Evolutionary conservation across 2,113 vertebrate genomes (phyloP), one percentile per base, ranked within the genome.

Genomic region (Pangasianodon hypophthalmus): DNA sequence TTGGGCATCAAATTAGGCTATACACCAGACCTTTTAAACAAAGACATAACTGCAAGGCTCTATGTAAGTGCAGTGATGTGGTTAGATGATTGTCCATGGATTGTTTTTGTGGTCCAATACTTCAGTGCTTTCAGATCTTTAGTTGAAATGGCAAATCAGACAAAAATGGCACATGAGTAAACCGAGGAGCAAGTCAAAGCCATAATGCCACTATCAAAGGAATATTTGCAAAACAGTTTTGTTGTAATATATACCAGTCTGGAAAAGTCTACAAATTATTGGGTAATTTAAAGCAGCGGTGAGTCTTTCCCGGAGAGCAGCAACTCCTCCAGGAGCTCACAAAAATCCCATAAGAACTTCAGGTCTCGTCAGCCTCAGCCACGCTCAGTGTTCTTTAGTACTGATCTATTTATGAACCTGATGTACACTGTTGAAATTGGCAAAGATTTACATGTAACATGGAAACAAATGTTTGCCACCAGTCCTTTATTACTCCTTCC

Each of bases 281-380:
- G 54, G 0, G 54, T n/a, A 44, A 69, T 85, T 67, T 85, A 85
- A 85, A 85, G 44, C 83, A 64, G 83, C 1, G 29, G 84, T 32
- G 60, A 69, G 62, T 67, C 13, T 67, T n/a, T 18, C 24, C 26
- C 5, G 10, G 62, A 85, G 58, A 32, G 26, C 62, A 24, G 16
- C 19, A 84, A 24, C 32, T 44, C 21, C 10, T 58, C 54, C 32
- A 58, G 50, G 29, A 37, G 37, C 16, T 37, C 50, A 37, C 13
- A 32, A 4, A n/a, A 37, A 58, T 41, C 73, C 19, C 19, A 44
- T 46, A 44, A 84, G 32, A 48, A 19, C 14, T 67, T n/a, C 16
- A 83, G 41, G 9, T 37, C 7, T 29, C 5, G 41, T 84, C 50
- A 52, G 26, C 14, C n/a, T 83, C 50, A 81, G 9, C 71, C 44